Evolutionary conservation across 2,888 invertebrate species (phyloP).

Genomic region (Lasius platythorax): DNA sequence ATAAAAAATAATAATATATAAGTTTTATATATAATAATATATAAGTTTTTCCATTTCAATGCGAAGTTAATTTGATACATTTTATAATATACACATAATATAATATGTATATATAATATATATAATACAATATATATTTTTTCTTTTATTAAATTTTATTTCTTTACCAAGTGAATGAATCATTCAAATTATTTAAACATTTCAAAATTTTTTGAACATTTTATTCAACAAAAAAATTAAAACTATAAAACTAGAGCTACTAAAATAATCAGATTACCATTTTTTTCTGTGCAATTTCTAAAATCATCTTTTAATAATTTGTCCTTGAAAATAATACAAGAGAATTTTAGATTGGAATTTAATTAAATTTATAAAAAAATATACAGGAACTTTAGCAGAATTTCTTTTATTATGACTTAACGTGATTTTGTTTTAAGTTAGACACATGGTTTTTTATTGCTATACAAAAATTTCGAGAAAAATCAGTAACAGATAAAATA

Average conservation of each 20-base stretch:
- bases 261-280: not conserved
- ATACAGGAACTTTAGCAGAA: not conserved
- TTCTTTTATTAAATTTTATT: not conserved
- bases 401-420: not conserved
- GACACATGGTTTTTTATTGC: too few species aligned
- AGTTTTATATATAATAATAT: too few species aligned
- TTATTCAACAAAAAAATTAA: not conserved
- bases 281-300: not conserved
- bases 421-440: not conserved
- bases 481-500: slow-evolving; percentile 25
- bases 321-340: not conserved
- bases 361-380: slow-evolving; percentile 1
- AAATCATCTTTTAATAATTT: not conserved
- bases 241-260: not conserved
- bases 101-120: too few species aligned
- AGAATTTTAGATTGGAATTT: not conserved
- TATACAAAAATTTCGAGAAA: not conserved
- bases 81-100: not conserved
- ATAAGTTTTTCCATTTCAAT: too few species aligned
- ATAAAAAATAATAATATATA: not conserved
- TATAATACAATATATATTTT: not conserved
- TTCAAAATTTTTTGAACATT: not conserved
- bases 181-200: not conserved
- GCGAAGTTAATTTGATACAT: not conserved
- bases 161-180: not conserved